Evolutionary conservation across 2,888 invertebrate genomes (phyloP), one percentile per base, ranked within the genome.

Genomic region (Machimus atricapillus): DNA sequence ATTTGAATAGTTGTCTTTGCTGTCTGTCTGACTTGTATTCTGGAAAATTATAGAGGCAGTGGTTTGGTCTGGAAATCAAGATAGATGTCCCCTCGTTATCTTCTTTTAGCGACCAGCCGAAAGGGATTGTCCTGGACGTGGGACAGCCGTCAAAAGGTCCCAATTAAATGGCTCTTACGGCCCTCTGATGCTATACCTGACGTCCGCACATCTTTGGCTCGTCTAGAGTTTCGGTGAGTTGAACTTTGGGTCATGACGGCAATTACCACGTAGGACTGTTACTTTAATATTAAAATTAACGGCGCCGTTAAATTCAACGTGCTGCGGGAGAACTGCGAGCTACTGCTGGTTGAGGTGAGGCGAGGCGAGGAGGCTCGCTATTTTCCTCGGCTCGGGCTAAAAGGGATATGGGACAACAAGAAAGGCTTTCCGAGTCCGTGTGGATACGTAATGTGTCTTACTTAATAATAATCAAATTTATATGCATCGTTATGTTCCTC

Each of bases 401-500:
- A 87, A 56, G 85, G 81, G 74, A 34, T 79, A 23, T 58, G 85
- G 85, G 87, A 52, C 43, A 46, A 46, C 81, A 87, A 85, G 85
- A 88, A 87, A 87, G 79, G 58, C 85, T 46, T 85, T 27, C 52
- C 19, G 81, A 81, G 82, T 81, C 46, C 74, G 23, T 85, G 74
- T 85, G 85, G 34, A 82, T 87, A 56, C 43, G 74, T 87, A 90
- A 90, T 90, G 89, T 90, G 89, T 90, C 90, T 89, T 90, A 90
- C 90, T 91, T 91, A 91, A 91, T 91, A 91, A 91, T 91, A 91
- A 91, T 91, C 91, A 91, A 91, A 91, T 91, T 91, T 91, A 91
- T 91, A 91, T 91, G 91, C 91, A 91, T 91, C 91, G 91, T 91
- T 91, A 91, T 91, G 91, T 91, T 90, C 90, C 90, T 90, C 90